Base-by-base conservation (phyloP, 2,797 vertebrate genomes). In the Selene dorsalis region DNA sequence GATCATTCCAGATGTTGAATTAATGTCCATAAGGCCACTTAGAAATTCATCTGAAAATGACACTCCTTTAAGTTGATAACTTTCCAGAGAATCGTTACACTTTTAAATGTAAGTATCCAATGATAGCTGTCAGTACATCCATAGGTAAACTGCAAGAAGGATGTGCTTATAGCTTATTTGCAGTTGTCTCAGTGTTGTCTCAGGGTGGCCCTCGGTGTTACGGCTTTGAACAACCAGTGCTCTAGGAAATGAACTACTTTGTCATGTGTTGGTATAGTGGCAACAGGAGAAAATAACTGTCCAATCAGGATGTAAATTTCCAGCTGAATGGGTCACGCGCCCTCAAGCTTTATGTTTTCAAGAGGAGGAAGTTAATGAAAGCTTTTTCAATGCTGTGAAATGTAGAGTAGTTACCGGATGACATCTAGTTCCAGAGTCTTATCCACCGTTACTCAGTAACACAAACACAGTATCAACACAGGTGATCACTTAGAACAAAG, bases 401-500 rank as follows among this genome's bases (percentile, higher is more conserved):
- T 52, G 12, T 17, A 38, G 14, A 5, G 32, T 55, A 55, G 32
- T 67, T 22, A 35, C 28, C 24, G 26, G 8, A 43, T 35, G 41
- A 4, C 39, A 39, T 71, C 57, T 18, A 43, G 35, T 16, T 22
- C 6, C 20, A 45, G 30, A 57, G n/a, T 28, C 6, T 68, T 32
- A 57, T 67, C 41, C 7, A 48, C 17, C 13, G 56, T 28, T 45
- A n/a, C 28, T 9, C 45, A 61, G 53, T 59, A 53, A 45, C 10
- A 71, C 6, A 65, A 47, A 32, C 18, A 58, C 13, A 24, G 17
- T 38, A 26, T 74, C 35, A 58, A 58, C 45, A 35, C 62, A 55
- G 20, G 41, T 47, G 61, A 71, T 74, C 67, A 66, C 39, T 80
- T 55, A 69, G 66, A 67, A 32, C 38, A 48, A 75, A 39, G 30